Conservation (phyloP, 2,113 vertebrate genomes). For the Neoarius graeffei region DNA sequence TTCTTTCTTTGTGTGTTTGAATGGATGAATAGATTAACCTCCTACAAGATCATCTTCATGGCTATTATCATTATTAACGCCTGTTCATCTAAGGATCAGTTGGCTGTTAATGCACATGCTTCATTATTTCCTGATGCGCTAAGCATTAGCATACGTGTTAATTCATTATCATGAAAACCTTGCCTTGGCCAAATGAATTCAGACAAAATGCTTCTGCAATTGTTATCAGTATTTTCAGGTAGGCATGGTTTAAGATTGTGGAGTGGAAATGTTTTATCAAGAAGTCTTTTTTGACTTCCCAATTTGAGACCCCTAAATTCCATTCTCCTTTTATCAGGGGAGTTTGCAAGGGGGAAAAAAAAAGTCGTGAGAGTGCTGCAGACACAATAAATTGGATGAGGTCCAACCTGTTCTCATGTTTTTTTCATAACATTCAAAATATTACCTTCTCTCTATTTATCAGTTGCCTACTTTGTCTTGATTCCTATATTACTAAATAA, state of each 20-base stretch:
- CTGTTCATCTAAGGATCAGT: not conserved
- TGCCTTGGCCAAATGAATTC: not conserved
- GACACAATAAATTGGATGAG: constrained; percentile 35
- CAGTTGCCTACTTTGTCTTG: not conserved
- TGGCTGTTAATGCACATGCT: not conserved
- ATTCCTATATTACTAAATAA: constrained; percentile 4
- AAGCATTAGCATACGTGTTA: not conserved
- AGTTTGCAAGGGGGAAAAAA: not conserved
- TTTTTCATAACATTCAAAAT: constrained; percentile 7
- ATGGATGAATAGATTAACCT: not conserved
- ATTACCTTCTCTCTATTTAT: not conserved
- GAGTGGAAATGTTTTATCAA: not conserved
- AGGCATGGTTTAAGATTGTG: not conserved
- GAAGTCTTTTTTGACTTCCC: not conserved
- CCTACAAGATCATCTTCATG: not conserved
- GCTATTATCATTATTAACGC: not conserved
- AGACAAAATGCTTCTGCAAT: not conserved
- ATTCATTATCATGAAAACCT: not conserved
- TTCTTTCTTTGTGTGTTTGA: not conserved
- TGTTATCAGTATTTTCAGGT: not conserved
- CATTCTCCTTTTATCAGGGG: not conserved
- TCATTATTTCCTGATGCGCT: not conserved
- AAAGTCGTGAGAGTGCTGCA: not conserved
- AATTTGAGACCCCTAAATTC: not conserved
- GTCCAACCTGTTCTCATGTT: constrained; percentile 1